A percentile compares a stretch with the other conserved stretches of the same genome.
Conservation (phyloP, 2,797 vertebrate species). For the Rallus crepitans region DNA sequence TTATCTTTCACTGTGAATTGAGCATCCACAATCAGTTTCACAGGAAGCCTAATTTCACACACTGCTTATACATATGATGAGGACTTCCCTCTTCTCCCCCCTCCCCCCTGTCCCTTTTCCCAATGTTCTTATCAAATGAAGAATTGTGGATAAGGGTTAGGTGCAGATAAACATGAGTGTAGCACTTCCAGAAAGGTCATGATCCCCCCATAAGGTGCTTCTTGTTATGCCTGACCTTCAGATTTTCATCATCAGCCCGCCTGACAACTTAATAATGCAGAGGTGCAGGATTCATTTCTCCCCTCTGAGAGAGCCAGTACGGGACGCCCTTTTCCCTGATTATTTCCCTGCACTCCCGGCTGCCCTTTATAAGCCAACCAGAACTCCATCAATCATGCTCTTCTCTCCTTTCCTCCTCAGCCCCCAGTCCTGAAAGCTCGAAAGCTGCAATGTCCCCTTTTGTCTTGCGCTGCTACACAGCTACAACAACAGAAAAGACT, state of each 20-base stretch:
- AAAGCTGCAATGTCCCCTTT: conserved; percentile 81
- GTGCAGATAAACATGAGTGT: conserved; percentile 99
- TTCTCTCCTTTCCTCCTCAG: conserved; percentile 84
- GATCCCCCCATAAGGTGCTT: conserved; percentile 97
- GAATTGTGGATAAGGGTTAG: conserved; percentile 99
- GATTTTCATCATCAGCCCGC: conserved; percentile 98
- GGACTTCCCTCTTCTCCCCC: conserved; percentile 69
- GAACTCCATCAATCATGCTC: conserved; percentile 97
- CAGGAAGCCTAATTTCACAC: conserved; percentile 91
- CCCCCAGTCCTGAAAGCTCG: conserved; percentile 76
- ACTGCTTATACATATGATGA: conserved; percentile 88
- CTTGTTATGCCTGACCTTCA: conserved; percentile 99
- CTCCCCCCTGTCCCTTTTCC: conserved; percentile 51
- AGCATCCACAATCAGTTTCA: conserved; percentile 93
- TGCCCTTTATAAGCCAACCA: conserved; percentile 98
- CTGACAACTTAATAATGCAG: conserved; percentile 97
- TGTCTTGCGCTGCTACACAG: conserved; percentile 76
- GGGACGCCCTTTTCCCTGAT: conserved; percentile 95
- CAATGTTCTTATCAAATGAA: conserved; percentile 97
- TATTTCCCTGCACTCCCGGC: conserved; percentile 94
- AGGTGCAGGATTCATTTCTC: conserved; percentile 90
- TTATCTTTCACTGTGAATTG: conserved; percentile 92
- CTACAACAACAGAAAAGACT: conserved; percentile 35
- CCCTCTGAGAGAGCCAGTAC: conserved; percentile 87
- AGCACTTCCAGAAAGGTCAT: conserved; percentile 91